Evolutionary conservation across 2,797 vertebrate genomes (phyloP), one percentile per base, ranked within the genome.

Genomic region (Tapera naevia): DNA sequence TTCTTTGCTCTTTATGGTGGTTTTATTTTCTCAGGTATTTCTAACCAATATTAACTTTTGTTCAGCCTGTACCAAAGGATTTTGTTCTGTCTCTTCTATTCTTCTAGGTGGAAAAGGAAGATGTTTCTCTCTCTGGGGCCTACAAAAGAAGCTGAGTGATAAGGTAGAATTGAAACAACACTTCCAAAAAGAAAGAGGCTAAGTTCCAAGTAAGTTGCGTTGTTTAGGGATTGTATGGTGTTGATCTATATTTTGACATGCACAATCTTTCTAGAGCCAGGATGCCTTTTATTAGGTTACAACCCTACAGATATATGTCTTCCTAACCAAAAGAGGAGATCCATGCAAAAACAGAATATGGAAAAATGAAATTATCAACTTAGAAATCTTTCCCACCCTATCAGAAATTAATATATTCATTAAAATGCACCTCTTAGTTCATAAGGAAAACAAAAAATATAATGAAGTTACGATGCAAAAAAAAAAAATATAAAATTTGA

Each of bases 401-500:
- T 54, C 61, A 76, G 27, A 41, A n/a, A 78, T 51, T 35, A 50
- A 51, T 58, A 57, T 16, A 71, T 13, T 27, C 28, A 33, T 23
- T 84, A 80, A 93, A 95, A 90, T 46, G 5, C 13, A 64, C 8
- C 25, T 80, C n/a, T 90, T 86, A 39, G 17, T 75, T 82, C 28
- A 58, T 37, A 74, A 65, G 3, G 25, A 84, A 80, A 82, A 37
- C 8, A 83, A 83, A 48, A 66, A 37, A 33, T 30, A 15, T 39
- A 54, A 69, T 43, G 23, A 76, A 86, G 67, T 65, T 80, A 78
- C 32, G 73, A 89, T 39, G 37, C 23, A 86, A 95, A 86, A 3
- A 93, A 14, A 70, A 88, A 92, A 91, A 75, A 57, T n/a, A n/a
- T 57, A 81, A 71, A 58, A 86, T 64, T 66, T 80, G 71, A 94